Base-by-base conservation (phyloP, 2,888 invertebrate species). In the Bugula neritina region DNA sequence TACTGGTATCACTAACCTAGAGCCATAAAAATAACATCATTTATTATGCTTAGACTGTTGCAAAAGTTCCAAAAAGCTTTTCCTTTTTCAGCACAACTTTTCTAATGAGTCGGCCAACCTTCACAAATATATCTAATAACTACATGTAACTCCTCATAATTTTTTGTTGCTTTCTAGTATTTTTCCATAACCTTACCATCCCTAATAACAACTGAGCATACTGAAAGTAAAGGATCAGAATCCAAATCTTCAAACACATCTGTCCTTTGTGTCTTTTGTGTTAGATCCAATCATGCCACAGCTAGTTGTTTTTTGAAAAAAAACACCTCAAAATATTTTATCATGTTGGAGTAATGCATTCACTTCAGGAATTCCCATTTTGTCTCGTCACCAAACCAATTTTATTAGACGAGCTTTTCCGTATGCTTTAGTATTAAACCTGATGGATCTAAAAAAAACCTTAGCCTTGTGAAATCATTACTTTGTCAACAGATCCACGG, bases 241-340 rank as follows among this genome's bases (percentile, higher is more conserved):
- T 31, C 63, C n/a, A 29, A 34, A 63, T 63, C 63, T n/a, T 63
- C 31, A 63, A 25, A 63, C 27, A 63, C 1, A 34, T 63, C 27
- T 3, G 63, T 63, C 27, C 31, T n/a, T 5, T 31, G 29, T 25
- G 63, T n/a, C n/a, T n/a, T n/a, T n/a, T n/a, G n/a, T n/a, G n/a
- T n/a, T n/a, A n/a, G n/a, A n/a, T n/a, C n/a, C n/a, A n/a, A n/a
- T n/a, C n/a, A n/a, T n/a, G n/a, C n/a, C n/a, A n/a, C n/a, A n/a
- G n/a, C n/a, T n/a, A n/a, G n/a, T n/a, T n/a, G n/a, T n/a, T n/a
- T n/a, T n/a, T n/a, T n/a, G n/a, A n/a, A n/a, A n/a, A n/a, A n/a
- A n/a, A n/a, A n/a, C n/a, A n/a, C n/a, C n/a, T n/a, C n/a, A n/a
- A n/a, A n/a, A n/a, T n/a, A n/a, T n/a, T n/a, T n/a, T n/a, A n/a